Evolutionary conservation across 2,888 invertebrate species (phyloP), one percentile per base, ranked within the genome.

Genomic region (Melanargia galathea): DNA sequence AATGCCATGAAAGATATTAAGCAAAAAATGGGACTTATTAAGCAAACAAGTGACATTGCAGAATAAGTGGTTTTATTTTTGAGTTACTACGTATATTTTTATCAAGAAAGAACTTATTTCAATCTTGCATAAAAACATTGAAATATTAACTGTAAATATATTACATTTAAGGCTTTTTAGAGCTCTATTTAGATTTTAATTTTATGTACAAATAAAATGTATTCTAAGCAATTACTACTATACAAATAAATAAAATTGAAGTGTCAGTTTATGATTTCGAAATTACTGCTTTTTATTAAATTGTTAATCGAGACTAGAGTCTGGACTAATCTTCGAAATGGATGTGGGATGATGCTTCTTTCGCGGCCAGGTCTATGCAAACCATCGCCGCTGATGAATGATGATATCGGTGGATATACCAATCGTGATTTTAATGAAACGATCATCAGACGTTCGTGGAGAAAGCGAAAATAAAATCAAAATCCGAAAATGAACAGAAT

Each of bases 181-280:
- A 48, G 10, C 10, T 10, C 2, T 51, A 33, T 22, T 46, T 51
- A 30, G n/a, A 11, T 51, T 51, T 0, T 33, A 49, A 16, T 2
- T 46, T 11, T 8, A 49, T 51, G 51, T 30, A 51, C 51, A 49
- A 49, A 49, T 49, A 26, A 3, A 6, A 30, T 26, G 5, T 30
- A 30, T 2, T 16, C 18, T 43, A 43, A 43, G 43, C 43, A 18
- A 43, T 43, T 13, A 35, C 13, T n/a, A 5, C 16, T 18, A 43
- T 43, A 8, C 18, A 43, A 43, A 43, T 43, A 16, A 40, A 40
- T 16, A 2, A 43, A 18, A 35, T 35, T 18, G 18, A 43, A 43
- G 43, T 43, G 43, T 18, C 4, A 13, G 18, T 2, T 18, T 43
- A 18, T 43, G 43, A 43, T 43, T 43, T 2, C 10, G 8, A 43